Conservation (phyloP, 1,140 invertebrate genomes). For the Hermetia illucens region DNA sequence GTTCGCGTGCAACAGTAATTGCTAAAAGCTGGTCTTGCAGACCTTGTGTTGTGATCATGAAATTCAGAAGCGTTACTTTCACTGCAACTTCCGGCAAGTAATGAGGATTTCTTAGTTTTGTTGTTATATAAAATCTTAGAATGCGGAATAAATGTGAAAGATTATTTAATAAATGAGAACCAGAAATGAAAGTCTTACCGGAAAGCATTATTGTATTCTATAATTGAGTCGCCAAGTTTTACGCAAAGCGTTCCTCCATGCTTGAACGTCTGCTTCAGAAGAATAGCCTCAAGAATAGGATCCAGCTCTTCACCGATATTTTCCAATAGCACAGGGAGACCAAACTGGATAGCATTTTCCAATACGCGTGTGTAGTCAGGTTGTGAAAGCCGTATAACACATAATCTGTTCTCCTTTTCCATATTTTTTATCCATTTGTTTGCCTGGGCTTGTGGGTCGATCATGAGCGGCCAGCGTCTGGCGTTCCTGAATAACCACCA, state of each 20-base stretch:
- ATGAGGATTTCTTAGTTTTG: constrained; percentile 84
- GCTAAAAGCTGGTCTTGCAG: constrained; percentile 81
- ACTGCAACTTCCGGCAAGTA: constrained; percentile 84
- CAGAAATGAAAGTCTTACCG: constrained; percentile 36
- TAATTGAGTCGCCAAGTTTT: constrained; percentile 67
- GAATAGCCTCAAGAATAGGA: constrained; percentile 72
- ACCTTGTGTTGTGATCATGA: constrained; percentile 82
- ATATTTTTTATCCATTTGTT: constrained; percentile 92
- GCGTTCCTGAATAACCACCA: constrained; percentile 43
- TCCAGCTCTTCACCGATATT: constrained; percentile 83
- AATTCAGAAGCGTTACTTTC: constrained; percentile 87
- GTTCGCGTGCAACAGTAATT: constrained; percentile 80
- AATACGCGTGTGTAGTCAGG: constrained; percentile 70
- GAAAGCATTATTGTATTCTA: constrained; percentile 77
- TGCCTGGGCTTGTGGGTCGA: constrained; percentile 89
- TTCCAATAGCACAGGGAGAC: constrained; percentile 72
- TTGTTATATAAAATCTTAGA: constrained; percentile 82
- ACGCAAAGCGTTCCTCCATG: constrained; percentile 68
- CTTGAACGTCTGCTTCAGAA: constrained; percentile 79
- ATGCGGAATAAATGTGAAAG: background rate
- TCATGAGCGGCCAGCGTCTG: constrained; percentile 80
- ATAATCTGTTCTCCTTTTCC: constrained; percentile 75
- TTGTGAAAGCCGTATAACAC: constrained; percentile 66
- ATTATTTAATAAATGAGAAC: background rate
- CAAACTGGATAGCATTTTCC: constrained; percentile 89